Evolutionary conservation across 2,888 invertebrate genomes (phyloP), one percentile per base, ranked within the genome.

Genomic region (Carterocephalus palaemon): DNA sequence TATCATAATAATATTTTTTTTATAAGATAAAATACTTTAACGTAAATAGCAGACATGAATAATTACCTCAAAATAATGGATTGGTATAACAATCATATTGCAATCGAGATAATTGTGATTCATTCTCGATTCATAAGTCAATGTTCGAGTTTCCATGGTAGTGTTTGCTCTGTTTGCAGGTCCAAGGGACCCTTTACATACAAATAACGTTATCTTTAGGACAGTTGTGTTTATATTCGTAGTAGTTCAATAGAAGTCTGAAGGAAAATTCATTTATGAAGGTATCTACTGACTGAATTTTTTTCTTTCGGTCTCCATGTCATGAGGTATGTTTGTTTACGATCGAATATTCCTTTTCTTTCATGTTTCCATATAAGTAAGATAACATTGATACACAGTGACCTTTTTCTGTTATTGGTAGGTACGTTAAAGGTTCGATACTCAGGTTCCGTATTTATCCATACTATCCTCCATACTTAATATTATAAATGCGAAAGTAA

Each of bases 191-290:
- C 51, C 20, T 48, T 51, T 36, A 47, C 34, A 46, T 39, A 46
- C 46, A 48, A 51, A 51, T 46, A 51, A 46, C 42, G 41, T 42
- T 51, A 46, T 43, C 50, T 46, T 46, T 23, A 39, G 34, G 41
- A 32, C 22, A 24, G 33, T 20, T 31, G 34, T 34, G 34, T 42
- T 42, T 28, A 42, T 42, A 42, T 26, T 34, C 15, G 34, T 19
- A n/a, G n/a, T n/a, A n/a, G n/a, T 42, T 34, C 28, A 34, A 42
- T 28, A 19, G 33, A 34, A 24, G 26, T 42, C 42, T 34, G 13
- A 26, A 34, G 34, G 42, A 42, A 41, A 42, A 42, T 42, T 42
- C 34, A 34, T 34, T 42, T 42, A 42, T 42, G 34, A 33, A 19
- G 33, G 19, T 40, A 33, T 33, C 38, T 39, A 17, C 20, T 28